Evolutionary conservation across 2,113 vertebrate species (phyloP).

Genomic region (Hydropotes inermis): DNA sequence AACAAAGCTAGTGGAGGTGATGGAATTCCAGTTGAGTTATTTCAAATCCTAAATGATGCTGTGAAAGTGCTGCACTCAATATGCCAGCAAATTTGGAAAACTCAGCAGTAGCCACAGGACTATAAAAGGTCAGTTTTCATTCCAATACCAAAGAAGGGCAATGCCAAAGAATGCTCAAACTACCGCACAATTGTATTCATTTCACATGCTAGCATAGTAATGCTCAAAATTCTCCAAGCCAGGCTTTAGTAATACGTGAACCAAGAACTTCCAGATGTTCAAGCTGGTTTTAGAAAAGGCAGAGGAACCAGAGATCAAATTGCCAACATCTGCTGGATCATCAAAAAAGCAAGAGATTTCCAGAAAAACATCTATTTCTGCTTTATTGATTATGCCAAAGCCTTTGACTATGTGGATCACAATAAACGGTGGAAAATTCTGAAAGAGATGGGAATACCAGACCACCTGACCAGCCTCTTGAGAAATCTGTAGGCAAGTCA

Average conservation of each 20-base stretch:
- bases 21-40: background rate
- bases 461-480: background rate
- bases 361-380: background rate
- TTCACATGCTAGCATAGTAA: background rate
- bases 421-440: background rate
- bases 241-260: background rate
- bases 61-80: background rate
- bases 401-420: background rate
- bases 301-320: background rate
- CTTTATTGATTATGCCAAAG: background rate
- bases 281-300: background rate
- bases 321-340: background rate
- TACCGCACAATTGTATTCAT: background rate
- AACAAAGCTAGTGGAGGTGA: background rate
- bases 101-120: background rate
- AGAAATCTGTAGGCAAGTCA: background rate
- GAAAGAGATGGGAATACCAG: background rate
- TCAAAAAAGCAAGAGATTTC: background rate
- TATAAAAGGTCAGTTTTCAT: background rate
- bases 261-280: rapidly evolving
- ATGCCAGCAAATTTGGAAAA: background rate
- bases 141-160: background rate
- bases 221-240: background rate
- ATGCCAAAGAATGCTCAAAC: background rate
- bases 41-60: background rate